Conservation (phyloP, 2,113 vertebrate genomes). For the Plotosus lineatus region DNA sequence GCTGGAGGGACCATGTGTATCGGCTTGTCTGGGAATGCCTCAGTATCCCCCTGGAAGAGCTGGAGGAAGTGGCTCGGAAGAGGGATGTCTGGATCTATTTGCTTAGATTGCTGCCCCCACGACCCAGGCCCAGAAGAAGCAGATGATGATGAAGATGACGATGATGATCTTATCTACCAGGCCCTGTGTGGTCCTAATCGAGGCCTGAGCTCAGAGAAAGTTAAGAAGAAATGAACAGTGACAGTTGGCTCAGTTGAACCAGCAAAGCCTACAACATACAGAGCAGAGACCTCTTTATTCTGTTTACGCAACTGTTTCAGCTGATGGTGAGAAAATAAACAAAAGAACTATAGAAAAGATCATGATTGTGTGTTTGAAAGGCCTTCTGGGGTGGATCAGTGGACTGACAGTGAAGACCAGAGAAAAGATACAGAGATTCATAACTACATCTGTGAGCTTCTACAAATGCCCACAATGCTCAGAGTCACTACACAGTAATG, state of each 20-base stretch:
- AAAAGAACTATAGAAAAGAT: conserved; percentile 18
- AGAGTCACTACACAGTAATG: neutral
- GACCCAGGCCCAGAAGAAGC: too few relatives aligned
- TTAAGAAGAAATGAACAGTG: neutral
- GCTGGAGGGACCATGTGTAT: too few relatives aligned
- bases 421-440: neutral
- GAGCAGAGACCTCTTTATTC: neutral
- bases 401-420: neutral
- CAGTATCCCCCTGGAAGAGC: too few relatives aligned
- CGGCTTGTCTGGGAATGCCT: too few relatives aligned
- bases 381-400: conserved; percentile 55
- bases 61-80: too few relatives aligned
- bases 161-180: neutral
- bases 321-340: neutral
- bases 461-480: neutral
- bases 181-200: neutral
- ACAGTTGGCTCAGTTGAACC: neutral
- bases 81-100: too few relatives aligned
- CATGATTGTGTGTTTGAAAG: neutral
- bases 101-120: neutral
- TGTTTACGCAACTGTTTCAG: neutral
- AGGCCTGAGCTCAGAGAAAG: neutral
- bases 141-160: neutral
- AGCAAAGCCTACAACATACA: neutral
- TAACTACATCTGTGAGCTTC: neutral